Evolutionary conservation across 2,113 vertebrate genomes (phyloP).

Genomic region (Pontoporia blainvillei): DNA sequence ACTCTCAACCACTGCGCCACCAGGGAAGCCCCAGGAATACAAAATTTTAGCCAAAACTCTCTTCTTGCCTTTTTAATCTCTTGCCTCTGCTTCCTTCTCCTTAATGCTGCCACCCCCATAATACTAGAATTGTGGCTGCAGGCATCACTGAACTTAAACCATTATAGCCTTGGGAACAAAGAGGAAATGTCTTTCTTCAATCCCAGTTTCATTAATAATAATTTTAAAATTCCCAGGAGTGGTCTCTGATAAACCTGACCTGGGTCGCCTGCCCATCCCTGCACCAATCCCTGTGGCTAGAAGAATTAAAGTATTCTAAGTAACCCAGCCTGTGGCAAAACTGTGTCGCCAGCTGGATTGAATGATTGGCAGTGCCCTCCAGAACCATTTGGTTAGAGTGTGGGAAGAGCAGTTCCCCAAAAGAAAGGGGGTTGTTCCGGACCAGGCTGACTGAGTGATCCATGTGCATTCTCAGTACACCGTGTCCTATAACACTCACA

Average conservation of each 20-base stretch:
- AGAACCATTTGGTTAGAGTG: background rate
- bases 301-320: background rate
- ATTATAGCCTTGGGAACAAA: background rate
- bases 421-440: background rate
- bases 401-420: background rate
- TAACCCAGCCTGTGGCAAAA: background rate
- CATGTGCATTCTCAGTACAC: background rate
- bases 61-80: background rate
- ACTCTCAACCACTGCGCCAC: no score
- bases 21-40: background rate
- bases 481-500: background rate
- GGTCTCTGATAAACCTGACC: background rate
- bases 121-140: background rate
- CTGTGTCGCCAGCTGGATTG: background rate
- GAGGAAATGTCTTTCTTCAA: background rate
- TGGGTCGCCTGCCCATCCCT: background rate
- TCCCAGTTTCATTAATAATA: background rate
- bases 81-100: background rate
- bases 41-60: background rate
- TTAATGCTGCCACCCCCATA: background rate
- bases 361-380: background rate
- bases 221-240: background rate
- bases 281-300: background rate
- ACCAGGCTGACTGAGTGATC: background rate
- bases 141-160: background rate